Conservation (phyloP, 2,888 invertebrate genomes). For the Thereva unica region DNA sequence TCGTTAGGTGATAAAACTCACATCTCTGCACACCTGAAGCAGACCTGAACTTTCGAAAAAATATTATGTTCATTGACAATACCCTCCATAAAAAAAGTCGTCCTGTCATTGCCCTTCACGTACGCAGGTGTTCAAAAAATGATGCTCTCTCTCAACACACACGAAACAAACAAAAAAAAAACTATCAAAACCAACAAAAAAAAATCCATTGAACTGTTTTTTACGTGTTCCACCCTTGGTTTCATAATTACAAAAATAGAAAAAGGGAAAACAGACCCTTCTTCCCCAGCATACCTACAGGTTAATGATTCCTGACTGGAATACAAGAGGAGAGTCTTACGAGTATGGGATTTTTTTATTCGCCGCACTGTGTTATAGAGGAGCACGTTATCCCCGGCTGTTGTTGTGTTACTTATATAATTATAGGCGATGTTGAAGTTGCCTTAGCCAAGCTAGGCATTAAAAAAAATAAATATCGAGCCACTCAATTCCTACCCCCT, state of each 20-base stretch:
- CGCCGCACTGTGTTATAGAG: constrained; percentile 5
- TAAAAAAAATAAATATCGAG: no score
- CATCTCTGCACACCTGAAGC: no score
- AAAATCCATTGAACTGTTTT: constrained; percentile 16
- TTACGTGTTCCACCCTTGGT: constrained; percentile 26
- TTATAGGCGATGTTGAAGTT: constrained; percentile 10
- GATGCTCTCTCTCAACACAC: constrained; percentile 3
- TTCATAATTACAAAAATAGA: constrained; percentile 33
- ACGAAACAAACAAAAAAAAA: constrained; percentile 1
- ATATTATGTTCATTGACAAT: neutral
- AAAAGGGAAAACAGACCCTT: constrained; percentile 16
- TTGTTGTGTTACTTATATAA: constrained; percentile 22
- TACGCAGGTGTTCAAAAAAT: constrained; percentile 42
- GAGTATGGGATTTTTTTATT: no score
- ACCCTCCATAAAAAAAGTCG: neutral
- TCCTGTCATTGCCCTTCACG: constrained; percentile 31
- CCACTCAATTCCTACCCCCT: constrained; percentile 29
- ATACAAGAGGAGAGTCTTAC: constrained; percentile 1
- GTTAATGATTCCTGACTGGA: constrained; percentile 29
- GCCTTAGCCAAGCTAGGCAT: no score
- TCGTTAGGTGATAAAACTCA: no score
- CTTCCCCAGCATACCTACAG: constrained; percentile 14
- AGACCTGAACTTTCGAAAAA: neutral
- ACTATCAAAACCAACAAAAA: constrained; percentile 10
- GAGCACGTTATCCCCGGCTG: constrained; percentile 3